Evolutionary conservation across 2,113 vertebrate genomes (phyloP).

Genomic region (Capricornis sumatraensis): DNA sequence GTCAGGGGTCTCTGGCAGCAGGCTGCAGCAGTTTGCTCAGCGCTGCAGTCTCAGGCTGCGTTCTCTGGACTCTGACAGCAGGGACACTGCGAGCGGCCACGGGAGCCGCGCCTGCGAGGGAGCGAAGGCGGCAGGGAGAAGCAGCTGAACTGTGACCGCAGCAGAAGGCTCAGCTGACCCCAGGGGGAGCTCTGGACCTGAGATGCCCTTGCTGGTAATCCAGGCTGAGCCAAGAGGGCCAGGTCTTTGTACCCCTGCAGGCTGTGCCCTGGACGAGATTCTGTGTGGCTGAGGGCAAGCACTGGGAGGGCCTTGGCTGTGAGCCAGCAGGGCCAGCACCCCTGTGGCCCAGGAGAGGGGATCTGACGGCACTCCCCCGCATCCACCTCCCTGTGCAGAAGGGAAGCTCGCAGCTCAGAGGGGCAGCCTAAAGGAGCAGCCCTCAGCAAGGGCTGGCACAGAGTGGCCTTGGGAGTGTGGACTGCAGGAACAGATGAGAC

Average conservation of each 20-base stretch:
- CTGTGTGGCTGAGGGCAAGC: background rate
- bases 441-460: background rate
- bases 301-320: background rate
- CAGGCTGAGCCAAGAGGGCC: background rate
- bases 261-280: background rate
- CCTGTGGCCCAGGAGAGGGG: no score
- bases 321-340: background rate
- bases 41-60: background rate
- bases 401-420: background rate
- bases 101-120: background rate
- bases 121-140: background rate
- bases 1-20: background rate
- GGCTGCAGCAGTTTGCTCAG: background rate
- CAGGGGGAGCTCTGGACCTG: background rate
- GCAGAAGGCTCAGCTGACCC: background rate
- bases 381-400: background rate
- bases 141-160: background rate
- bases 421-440: background rate
- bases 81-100: accelerated
- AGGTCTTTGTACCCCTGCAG: background rate
- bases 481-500: background rate
- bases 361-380: no score
- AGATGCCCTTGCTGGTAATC: background rate
- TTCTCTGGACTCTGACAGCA: background rate
- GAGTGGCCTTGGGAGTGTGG: background rate